A percentile compares a stretch with the other conserved stretches of the same genome.
phyloP scores from a whole-genome alignment of 2,888 invertebrate species.

The Cerastis rubricosa region DNA sequence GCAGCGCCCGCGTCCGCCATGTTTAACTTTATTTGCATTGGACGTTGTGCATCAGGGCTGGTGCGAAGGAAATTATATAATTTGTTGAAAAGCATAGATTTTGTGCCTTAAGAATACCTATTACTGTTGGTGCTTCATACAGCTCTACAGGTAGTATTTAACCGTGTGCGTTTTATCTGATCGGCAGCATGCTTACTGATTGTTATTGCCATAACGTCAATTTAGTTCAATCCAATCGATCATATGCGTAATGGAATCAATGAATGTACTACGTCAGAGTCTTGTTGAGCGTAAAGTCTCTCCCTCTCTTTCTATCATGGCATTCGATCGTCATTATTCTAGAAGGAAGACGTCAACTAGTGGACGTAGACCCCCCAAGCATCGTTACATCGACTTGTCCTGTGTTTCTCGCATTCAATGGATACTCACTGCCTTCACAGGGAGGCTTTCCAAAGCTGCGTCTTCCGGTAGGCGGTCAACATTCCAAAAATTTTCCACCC shows the following conservation, averaged over 20 bases:
- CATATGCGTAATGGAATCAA: conserved; percentile 5
- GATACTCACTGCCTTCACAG: background rate
- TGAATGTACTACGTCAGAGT: background rate
- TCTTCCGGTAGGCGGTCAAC: background rate
- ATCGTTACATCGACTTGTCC: background rate
- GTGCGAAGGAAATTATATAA: background rate
- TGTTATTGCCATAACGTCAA: background rate
- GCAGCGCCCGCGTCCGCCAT: conserved; percentile 54
- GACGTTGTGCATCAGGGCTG: conserved; percentile 68
- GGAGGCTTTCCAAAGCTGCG: background rate
- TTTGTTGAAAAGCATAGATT: background rate
- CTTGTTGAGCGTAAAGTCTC: background rate
- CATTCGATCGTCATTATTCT: background rate
- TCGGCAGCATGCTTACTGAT: background rate
- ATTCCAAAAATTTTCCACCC: background rate
- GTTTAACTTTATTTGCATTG: conserved; percentile 71
- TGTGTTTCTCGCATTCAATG: background rate
- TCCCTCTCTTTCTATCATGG: background rate
- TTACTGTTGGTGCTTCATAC: background rate
- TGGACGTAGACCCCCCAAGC: background rate
- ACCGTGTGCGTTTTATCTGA: background rate
- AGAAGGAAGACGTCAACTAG: background rate
- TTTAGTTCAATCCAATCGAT: conserved; percentile 22
- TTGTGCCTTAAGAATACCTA: background rate
- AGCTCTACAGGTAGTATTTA: background rate